Evolutionary conservation across 2,888 invertebrate genomes (phyloP), one percentile per base, ranked within the genome.

Genomic region (Agrotis ipsilon): DNA sequence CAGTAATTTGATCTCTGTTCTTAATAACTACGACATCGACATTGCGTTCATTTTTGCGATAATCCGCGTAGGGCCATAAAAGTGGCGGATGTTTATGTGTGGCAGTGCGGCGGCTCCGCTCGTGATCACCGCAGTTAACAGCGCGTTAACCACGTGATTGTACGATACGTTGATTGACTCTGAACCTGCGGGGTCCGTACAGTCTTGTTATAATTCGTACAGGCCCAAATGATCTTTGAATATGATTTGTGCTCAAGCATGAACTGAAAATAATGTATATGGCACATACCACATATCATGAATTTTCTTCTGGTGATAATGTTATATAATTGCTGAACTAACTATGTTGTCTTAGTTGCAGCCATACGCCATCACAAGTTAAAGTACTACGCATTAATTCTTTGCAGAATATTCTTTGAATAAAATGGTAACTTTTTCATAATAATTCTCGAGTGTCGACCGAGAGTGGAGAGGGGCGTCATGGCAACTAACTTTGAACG

Each of bases 21-120:
- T 70, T 79, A 85, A 80, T 82, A 86, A 81, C 69, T 75, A 73
- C 81, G 76, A 84, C 81, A 84, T 85, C 80, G 81, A 75, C 78
- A 68, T 82, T 79, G 69, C 77, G 83, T 88, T 80, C 79, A 85
- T 87, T 84, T 86, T 84, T 71, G 85, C 75, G 79, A 72, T 85
- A 81, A 84, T 84, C 75, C 83, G 66, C 68, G 79, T 74, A 73
- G 61, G 81, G 76, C 72, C 73, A 74, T 83, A 79, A 77, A 71
- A 62, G 82, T 24, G 52, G 48, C 18, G 18, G 46, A 55, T 74
- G 55, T 72, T 74, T 69, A 72, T 68, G 68, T 57, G 61, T 21
- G 48, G 39, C 39, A 11, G 39, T 11, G 11, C 11, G 39, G 27
- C 48, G 57, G 48, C 70, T 63, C 46, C 68, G 59, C 43, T 19